Evolutionary conservation across 2,888 invertebrate genomes (phyloP).

Genomic region (Aradus depressus): DNA sequence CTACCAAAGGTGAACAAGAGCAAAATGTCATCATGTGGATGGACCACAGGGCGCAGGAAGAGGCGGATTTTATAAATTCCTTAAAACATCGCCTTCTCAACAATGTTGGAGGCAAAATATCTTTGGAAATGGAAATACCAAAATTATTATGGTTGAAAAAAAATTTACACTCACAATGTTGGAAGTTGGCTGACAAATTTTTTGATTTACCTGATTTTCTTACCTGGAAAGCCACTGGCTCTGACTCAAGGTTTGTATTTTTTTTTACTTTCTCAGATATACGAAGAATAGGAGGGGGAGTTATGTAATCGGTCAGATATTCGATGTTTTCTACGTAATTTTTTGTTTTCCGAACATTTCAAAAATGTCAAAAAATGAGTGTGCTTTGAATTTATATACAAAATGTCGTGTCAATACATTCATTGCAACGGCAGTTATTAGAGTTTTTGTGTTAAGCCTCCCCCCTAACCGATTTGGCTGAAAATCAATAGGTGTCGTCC

Average conservation of each 20-base stretch:
- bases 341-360: too few species aligned
- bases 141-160: conserved; percentile 87
- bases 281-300: too few species aligned
- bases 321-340: too few species aligned
- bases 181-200: conserved; percentile 56
- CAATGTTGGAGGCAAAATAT: conserved; percentile 84
- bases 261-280: too few species aligned
- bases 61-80: conserved; percentile 70
- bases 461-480: too few species aligned
- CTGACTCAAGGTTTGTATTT: conserved; percentile 30
- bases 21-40: conserved; percentile 86
- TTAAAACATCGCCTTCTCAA: conserved; percentile 62
- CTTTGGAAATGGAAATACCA: conserved; percentile 93
- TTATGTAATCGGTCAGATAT: too few species aligned
- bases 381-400: too few species aligned
- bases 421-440: too few species aligned
- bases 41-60: conserved; percentile 74
- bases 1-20: conserved; percentile 46
- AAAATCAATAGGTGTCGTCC: too few species aligned
- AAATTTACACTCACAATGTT: conserved; percentile 49
- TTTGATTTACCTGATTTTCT: conserved; percentile 90
- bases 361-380: too few species aligned
- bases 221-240: conserved; percentile 82
- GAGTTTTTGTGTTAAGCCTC: too few species aligned
- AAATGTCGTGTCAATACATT: too few species aligned